phyloP scores from a whole-genome alignment of 64 coral and sea anemone species.

The Acropora tenuis region DNA sequence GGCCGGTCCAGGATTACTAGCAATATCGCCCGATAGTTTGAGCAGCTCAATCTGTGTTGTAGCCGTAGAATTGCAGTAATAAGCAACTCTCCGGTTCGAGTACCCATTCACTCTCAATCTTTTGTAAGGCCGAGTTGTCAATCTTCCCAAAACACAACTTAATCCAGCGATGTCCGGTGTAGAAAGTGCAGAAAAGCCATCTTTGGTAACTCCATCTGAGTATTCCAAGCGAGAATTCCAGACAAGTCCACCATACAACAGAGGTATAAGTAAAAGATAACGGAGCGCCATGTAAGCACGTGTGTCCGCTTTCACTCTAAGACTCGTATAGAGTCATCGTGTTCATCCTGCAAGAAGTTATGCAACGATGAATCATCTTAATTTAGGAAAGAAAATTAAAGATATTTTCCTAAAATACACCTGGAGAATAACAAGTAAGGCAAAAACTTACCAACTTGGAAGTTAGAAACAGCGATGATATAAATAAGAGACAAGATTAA shows the following conservation, averaged over 20 bases:
- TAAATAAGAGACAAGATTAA: too few relatives aligned
- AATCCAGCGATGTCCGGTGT: neutral
- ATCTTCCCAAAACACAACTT: neutral
- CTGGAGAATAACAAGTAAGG: too few relatives aligned
- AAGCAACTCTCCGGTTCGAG: neutral
- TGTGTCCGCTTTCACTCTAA: neutral
- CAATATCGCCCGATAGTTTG: neutral
- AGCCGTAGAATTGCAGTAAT: neutral
- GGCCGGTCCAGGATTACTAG: conserved; percentile 2
- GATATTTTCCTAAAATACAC: too few relatives aligned
- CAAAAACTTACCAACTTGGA: too few relatives aligned
- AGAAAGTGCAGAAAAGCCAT: neutral
- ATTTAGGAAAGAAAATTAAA: too few relatives aligned
- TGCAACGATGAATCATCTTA: too few relatives aligned
- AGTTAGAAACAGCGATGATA: too few relatives aligned
- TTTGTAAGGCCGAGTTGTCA: neutral
- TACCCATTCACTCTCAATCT: neutral
- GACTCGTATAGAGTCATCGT: too few relatives aligned
- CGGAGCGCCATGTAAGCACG: conserved; percentile 4
- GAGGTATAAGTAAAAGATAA: neutral
- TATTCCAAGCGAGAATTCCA: conserved; percentile 22
- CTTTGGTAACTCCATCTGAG: neutral
- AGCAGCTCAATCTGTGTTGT: conserved; percentile 6
- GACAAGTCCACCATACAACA: neutral
- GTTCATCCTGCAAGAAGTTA: too few relatives aligned